Percentiles rank a stretch among this genome's conserved stretches.
These are phyloP conservation scores for Bombylius major DNA, from an alignment of 2,888 invertebrate species.

Conservation along the genomic window DNA sequence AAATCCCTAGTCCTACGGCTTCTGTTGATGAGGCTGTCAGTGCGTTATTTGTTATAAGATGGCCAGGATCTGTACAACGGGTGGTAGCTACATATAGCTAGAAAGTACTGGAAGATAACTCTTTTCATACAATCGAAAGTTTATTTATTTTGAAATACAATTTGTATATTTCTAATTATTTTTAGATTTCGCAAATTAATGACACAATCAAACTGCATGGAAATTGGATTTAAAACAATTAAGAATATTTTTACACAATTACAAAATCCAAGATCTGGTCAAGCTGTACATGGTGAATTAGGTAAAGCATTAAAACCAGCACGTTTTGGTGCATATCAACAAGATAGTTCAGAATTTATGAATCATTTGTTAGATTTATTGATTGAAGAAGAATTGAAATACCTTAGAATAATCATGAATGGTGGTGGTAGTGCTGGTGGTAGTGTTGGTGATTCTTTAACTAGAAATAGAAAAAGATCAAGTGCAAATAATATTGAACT, in stretches of 20 bases:
- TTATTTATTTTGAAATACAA: not conserved
- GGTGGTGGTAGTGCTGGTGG: not conserved
- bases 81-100: too few species aligned
- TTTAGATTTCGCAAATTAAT: conserved; percentile 55
- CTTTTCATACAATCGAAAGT: too few species aligned
- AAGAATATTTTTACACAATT: conserved; percentile 62
- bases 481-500: not conserved
- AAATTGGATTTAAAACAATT: conserved; percentile 49
- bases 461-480: not conserved
- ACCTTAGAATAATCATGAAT: not conserved
- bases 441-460: not conserved
- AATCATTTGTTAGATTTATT: conserved; percentile 47
- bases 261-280: conserved; percentile 51
- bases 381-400: conserved; percentile 51
- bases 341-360: conserved; percentile 79
- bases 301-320: conserved; percentile 59
- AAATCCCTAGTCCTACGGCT: too few species aligned
- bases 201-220: conserved; percentile 41
- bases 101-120: too few species aligned
- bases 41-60: too few species aligned
- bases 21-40: too few species aligned
- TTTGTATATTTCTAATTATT: not conserved
- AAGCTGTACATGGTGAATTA: conserved; percentile 60
- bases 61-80: too few species aligned
- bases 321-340: conserved; percentile 68